Evolutionary conservation across 1,140 invertebrate genomes (phyloP).

Genomic region (Zaprionus camerounensis): DNA sequence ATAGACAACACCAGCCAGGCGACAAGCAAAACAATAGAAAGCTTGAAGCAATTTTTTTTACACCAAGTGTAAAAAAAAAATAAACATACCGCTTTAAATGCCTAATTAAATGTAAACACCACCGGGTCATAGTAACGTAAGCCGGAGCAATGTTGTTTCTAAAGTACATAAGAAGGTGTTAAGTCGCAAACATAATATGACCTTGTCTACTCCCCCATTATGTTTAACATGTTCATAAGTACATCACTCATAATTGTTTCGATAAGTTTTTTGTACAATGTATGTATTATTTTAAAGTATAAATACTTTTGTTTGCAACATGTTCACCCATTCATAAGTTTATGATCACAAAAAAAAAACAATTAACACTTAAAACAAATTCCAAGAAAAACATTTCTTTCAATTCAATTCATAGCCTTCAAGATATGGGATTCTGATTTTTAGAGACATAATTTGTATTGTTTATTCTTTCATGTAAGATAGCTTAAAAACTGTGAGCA

Average conservation of each 20-base stretch:
- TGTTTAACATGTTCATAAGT: not conserved
- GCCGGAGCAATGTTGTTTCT: not conserved
- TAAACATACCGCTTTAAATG: not conserved
- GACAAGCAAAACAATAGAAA: not conserved
- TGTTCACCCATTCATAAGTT: no score
- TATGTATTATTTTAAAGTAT: no score
- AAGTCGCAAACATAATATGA: conserved; percentile 73
- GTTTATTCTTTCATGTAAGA: no score
- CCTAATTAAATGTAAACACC: not conserved
- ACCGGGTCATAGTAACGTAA: not conserved
- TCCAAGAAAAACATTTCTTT: no score
- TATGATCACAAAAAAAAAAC: no score
- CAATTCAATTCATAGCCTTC: no score
- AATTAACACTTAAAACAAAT: no score
- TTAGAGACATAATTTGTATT: no score
- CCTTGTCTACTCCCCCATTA: not conserved
- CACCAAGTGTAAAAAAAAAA: not conserved
- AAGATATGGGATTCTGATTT: no score
- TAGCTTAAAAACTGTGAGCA: no score
- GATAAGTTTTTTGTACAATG: not conserved
- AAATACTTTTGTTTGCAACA: no score
- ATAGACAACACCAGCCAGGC: not conserved
- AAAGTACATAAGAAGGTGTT: conserved; percentile 57
- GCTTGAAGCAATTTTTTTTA: not conserved
- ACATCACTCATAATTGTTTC: not conserved